Evolutionary conservation across 53 echinoderm and acorn worm species (phyloP).

Genomic region (Antedon mediterranea): DNA sequence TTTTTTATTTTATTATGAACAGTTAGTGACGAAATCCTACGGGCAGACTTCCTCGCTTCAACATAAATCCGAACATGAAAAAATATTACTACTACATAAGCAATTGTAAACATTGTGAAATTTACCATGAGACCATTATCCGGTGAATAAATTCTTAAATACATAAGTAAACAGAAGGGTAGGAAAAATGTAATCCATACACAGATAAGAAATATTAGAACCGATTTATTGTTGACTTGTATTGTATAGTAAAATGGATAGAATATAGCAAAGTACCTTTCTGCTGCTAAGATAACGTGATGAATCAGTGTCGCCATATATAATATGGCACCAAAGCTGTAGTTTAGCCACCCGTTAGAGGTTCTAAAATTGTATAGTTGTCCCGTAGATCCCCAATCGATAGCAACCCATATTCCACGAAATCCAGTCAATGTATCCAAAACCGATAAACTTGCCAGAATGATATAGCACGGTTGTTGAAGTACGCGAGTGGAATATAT

Average conservation of each 20-base stretch:
- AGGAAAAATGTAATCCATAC: neutral
- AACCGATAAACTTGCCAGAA: neutral
- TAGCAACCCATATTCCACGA: neutral
- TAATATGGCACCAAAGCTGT: neutral
- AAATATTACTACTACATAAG: neutral
- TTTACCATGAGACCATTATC: neutral
- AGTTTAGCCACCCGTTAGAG: neutral
- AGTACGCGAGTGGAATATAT: neutral
- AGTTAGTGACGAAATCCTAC: neutral
- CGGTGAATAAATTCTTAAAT: neutral
- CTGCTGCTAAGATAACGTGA: neutral
- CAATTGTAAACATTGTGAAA: neutral
- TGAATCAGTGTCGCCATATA: neutral
- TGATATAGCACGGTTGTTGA: neutral
- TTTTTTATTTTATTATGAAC: no score
- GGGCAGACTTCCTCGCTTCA: neutral
- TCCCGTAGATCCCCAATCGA: neutral
- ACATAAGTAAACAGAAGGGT: neutral
- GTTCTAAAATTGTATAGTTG: neutral
- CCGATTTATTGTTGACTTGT: neutral
- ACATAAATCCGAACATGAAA: neutral
- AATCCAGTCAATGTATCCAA: neutral
- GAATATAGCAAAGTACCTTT: neutral
- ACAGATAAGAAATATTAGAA: neutral
- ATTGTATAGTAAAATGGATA: neutral